Conservation (phyloP, 2,888 invertebrate species). For the Mesorhabditis spiculigera region DNA sequence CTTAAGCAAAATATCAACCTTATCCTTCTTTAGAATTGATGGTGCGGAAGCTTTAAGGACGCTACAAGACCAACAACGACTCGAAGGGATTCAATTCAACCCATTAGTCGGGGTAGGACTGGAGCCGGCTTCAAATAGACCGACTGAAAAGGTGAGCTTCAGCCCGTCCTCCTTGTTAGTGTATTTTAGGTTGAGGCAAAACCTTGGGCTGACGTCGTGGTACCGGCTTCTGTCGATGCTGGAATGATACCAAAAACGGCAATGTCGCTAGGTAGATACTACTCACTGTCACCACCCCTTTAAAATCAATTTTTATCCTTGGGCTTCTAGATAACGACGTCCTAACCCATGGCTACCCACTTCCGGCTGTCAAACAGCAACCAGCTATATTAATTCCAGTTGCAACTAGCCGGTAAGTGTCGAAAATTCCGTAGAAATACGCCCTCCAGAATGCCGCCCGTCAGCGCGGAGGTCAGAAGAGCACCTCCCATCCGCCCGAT, state of each 20-base stretch:
- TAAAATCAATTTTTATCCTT: too few relatives aligned
- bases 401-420: not conserved
- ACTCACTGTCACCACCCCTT: too few relatives aligned
- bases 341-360: not conserved
- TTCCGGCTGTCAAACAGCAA: not conserved
- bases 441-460: constrained; percentile 1
- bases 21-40: not conserved
- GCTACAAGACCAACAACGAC: not conserved
- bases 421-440: not conserved
- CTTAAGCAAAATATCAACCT: not conserved
- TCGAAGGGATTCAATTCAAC: constrained; percentile 6
- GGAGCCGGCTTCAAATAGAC: not conserved
- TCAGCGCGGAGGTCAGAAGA: not conserved
- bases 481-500: constrained; percentile 5
- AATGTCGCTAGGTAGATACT: not conserved
- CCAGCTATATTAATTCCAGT: not conserved
- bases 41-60: not conserved
- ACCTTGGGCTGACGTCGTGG: not conserved
- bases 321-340: not conserved
- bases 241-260: constrained; percentile 6
- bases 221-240: not conserved
- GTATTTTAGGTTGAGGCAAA: constrained; percentile 2
- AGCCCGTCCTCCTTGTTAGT: not conserved
- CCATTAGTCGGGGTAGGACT: constrained; percentile 3
- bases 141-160: not conserved